Evolutionary conservation across 2,113 vertebrate species (phyloP).

Genomic region (Sorex araneus): DNA sequence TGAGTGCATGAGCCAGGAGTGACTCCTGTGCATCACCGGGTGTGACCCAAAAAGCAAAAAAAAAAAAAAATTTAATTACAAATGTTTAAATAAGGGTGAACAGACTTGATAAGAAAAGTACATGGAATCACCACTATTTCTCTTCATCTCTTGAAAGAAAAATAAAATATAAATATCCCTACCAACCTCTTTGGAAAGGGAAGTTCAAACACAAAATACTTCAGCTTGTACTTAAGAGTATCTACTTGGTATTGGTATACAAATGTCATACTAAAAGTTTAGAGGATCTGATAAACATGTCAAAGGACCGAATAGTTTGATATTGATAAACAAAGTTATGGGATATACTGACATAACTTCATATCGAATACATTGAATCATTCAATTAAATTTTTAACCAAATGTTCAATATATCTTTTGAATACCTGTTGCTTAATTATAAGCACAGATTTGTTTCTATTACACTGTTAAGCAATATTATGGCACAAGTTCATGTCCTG

Average conservation of each 20-base stretch:
- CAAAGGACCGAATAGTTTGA: background rate
- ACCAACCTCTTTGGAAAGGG: background rate
- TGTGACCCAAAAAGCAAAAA: no score
- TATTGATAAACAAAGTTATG: conserved; percentile 7
- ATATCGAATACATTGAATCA: background rate
- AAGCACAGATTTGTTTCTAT: conserved; percentile 43
- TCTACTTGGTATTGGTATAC: background rate
- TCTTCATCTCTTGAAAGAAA: background rate
- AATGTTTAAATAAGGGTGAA: conserved; percentile 14
- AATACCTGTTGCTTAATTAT: conserved; percentile 32
- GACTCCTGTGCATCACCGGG: no score
- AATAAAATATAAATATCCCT: background rate
- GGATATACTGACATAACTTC: background rate
- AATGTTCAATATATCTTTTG: conserved; percentile 9
- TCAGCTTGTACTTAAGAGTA: background rate
- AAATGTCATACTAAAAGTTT: conserved; percentile 29
- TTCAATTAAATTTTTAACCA: conserved; percentile 33
- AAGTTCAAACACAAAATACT: conserved; percentile 49
- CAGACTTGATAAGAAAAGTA: background rate
- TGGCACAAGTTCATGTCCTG: background rate
- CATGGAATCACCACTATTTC: background rate
- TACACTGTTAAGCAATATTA: conserved; percentile 49
- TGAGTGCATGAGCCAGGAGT: no score
- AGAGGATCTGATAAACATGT: background rate
- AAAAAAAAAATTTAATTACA: no score